phyloP scores from a whole-genome alignment of 2,888 invertebrate species.

The Lymantria monacha region DNA sequence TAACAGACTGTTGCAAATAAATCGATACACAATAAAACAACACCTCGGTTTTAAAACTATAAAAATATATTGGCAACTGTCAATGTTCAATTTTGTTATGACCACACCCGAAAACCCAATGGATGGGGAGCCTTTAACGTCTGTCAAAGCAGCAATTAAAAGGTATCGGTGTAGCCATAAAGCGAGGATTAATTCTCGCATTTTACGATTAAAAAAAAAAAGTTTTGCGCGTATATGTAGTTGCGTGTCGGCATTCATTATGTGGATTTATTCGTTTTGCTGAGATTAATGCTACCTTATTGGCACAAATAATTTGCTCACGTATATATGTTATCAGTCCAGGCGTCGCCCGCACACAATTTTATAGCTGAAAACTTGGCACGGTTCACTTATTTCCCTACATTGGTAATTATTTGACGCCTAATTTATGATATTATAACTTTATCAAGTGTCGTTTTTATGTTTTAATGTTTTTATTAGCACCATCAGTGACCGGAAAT shows the following conservation, averaged over 20 bases:
- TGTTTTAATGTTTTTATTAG: slow-evolving; percentile 55
- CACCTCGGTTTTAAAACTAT: slow-evolving; percentile 62
- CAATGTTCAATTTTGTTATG: slow-evolving; percentile 65
- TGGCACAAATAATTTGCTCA: slow-evolving; percentile 48
- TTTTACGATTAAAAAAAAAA: slow-evolving; percentile 52
- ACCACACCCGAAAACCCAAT: slow-evolving; percentile 69
- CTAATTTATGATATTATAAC: slow-evolving; percentile 52
- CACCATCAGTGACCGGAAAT: slow-evolving; percentile 36
- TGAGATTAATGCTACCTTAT: slow-evolving; percentile 49
- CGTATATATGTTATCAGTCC: slow-evolving; percentile 37
- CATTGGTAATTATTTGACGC: slow-evolving; percentile 48
- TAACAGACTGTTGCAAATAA: slow-evolving; percentile 58
- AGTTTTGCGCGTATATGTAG: slow-evolving; percentile 43
- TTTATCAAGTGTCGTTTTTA: slow-evolving; percentile 39
- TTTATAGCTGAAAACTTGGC: slow-evolving; percentile 36
- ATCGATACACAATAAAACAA: slow-evolving; percentile 71
- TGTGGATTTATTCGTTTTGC: slow-evolving; percentile 45
- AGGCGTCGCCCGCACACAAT: slow-evolving; percentile 28
- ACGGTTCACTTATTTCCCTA: slow-evolving; percentile 45
- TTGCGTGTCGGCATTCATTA: slow-evolving; percentile 50
- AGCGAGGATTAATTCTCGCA: slow-evolving; percentile 61
- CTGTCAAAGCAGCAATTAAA: slow-evolving; percentile 81
- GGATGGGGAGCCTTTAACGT: slow-evolving; percentile 67
- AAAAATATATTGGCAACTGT: slow-evolving; percentile 71
- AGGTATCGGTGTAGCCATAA: slow-evolving; percentile 69